Evolutionary conservation across 2,888 invertebrate genomes (phyloP), one percentile per base, ranked within the genome.

Genomic region (Caenorhabditis sp.): DNA sequence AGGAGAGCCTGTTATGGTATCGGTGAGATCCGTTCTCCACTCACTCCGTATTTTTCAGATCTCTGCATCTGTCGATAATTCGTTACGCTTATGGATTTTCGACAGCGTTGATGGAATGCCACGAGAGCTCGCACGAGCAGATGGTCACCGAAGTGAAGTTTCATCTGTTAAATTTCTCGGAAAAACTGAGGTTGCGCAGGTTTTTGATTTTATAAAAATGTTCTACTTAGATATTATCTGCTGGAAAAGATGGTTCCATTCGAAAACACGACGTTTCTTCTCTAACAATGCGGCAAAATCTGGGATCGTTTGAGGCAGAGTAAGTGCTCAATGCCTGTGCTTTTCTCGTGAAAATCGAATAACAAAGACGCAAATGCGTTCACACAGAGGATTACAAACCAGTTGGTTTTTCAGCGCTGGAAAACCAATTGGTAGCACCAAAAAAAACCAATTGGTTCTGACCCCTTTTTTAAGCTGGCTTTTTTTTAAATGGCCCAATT

Each of bases 1-100:
- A 58, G 95, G 95, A 72, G 97, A 99, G 92, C 97, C 98, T 0
- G 92, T 98, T 0, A 93, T 98, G 92, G 94, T 97, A 61, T n/a
- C n/a, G n/a, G 2, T 28, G 1, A 47, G 32, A 50, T 26, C 35
- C 11, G 44, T 40, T 40, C 15, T 8, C 24, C 8, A 22, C 32
- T n/a, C n/a, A n/a, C n/a, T n/a, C n/a, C n/a, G n/a, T n/a, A n/a
- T n/a, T n/a, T n/a, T n/a, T n/a, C n/a, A n/a, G 84, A 74, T 90
- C 47, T 88, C 90, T 13, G 81, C 88, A 8, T 89, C 90, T 0
- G 58, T 51, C 2, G 92, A 92, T 77, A 92, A 92, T 55, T 88
- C 88, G 6, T 65, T 90, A 3, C 84, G 93, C 89, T 92, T 93
- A 37, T 94, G 94, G 94, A 93, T 94, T 74, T 94, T 98, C 93